These are phyloP conservation scores for Drosophila neonasuta DNA, from an alignment of 2,888 invertebrate species.

Conservation along the genomic window DNA sequence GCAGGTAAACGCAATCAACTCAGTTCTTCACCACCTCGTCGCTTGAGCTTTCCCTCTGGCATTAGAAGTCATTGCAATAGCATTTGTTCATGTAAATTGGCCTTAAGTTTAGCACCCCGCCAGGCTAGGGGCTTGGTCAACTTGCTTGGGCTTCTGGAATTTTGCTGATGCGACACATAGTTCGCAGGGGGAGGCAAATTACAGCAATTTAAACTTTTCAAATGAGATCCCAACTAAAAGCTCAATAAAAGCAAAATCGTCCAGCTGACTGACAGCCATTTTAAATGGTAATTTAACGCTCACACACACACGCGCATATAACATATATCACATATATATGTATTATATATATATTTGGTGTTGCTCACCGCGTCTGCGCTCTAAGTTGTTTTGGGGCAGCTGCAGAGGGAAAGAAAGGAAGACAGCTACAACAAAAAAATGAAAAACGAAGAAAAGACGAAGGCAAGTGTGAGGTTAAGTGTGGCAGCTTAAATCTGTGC, in stretches of 20 bases:
- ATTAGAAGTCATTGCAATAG: slow-evolving; percentile 79
- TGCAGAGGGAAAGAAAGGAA: slow-evolving; percentile 12
- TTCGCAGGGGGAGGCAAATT: slow-evolving; percentile 46
- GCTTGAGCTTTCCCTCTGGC: slow-evolving; percentile 78
- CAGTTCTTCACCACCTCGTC: slow-evolving; percentile 46
- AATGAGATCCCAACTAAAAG: slow-evolving; percentile 76
- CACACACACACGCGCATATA: slow-evolving; percentile 17
- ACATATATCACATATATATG: slow-evolving; percentile 2
- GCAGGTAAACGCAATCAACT: slow-evolving; percentile 1
- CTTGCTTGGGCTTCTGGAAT: slow-evolving; percentile 32
- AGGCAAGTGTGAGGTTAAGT: slow-evolving; percentile 76
- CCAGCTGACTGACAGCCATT: slow-evolving; percentile 77
- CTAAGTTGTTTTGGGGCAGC: slow-evolving; percentile 24
- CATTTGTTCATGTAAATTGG: slow-evolving; percentile 81
- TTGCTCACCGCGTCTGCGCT: slow-evolving; percentile 75
- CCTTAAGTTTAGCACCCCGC: slow-evolving; percentile 72
- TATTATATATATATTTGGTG: neutral
- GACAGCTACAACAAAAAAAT: slow-evolving; percentile 1
- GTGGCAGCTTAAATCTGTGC: slow-evolving; percentile 74
- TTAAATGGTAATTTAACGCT: slow-evolving; percentile 77
- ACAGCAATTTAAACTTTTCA: slow-evolving; percentile 73
- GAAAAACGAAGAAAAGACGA: slow-evolving; percentile 42
- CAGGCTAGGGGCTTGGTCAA: neutral
- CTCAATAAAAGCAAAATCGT: slow-evolving; percentile 75
- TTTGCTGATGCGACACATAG: slow-evolving; percentile 26